These are phyloP conservation scores for Cecropterus lyciades DNA, from an alignment of 1,140 invertebrate genomes.

Conservation along the genomic window DNA sequence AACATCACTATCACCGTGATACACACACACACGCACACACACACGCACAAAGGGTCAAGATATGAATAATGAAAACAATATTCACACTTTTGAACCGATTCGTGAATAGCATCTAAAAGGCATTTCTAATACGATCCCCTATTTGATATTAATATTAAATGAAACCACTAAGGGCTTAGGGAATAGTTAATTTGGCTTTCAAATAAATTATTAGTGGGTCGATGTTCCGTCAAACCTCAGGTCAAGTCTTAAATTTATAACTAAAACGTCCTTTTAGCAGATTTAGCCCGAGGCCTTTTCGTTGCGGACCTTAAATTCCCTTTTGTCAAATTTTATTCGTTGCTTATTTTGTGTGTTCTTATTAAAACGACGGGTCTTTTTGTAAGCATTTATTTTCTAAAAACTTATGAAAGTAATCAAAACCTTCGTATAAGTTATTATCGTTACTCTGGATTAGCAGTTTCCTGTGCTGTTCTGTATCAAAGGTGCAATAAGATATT, in stretches of 20 bases:
- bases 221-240: slow-evolving; percentile 14
- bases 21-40: too few relatives aligned
- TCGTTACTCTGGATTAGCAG: too few relatives aligned
- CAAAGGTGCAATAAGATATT: too few relatives aligned
- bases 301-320: background rate
- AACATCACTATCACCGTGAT: too few relatives aligned
- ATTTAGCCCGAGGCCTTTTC: background rate
- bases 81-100: background rate
- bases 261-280: slow-evolving; percentile 2
- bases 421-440: too few relatives aligned
- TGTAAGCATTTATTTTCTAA: background rate
- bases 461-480: too few relatives aligned
- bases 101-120: slow-evolving; percentile 2
- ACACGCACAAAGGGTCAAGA: too few relatives aligned
- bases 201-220: slow-evolving; percentile 30
- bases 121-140: slow-evolving; percentile 25
- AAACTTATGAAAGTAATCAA: too few relatives aligned
- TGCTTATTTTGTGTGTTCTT: slow-evolving; percentile 1
- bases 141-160: slow-evolving; percentile 36
- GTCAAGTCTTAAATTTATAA: slow-evolving; percentile 26
- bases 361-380: background rate
- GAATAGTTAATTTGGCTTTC: slow-evolving; percentile 38
- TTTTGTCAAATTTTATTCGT: background rate
- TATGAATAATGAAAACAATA: background rate
- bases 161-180: slow-evolving; percentile 30